phyloP scores from a whole-genome alignment of 2,113 vertebrate genomes.

The Pundamilia nyererei region DNA sequence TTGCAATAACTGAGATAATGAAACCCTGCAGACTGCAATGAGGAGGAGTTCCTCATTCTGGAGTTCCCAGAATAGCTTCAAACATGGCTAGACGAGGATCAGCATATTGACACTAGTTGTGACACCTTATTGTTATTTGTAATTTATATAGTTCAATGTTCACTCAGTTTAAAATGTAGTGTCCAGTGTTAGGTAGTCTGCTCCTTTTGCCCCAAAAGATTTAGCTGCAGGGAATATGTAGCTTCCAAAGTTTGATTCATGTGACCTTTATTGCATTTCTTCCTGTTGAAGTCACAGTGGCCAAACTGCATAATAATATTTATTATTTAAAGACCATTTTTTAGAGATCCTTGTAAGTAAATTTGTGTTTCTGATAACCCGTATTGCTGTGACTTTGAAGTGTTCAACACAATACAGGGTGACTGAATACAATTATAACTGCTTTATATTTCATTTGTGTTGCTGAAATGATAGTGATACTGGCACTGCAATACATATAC shows the following conservation, averaged over 20 bases:
- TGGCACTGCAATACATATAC: not conserved
- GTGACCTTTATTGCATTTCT: not conserved
- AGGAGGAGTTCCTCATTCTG: not conserved
- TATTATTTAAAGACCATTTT: not conserved
- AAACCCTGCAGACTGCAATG: not conserved
- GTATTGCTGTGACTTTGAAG: not conserved
- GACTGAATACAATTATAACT: not conserved
- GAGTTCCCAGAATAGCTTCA: not conserved
- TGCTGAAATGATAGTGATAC: not conserved
- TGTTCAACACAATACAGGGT: not conserved
- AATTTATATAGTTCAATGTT: not conserved
- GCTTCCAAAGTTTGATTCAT: not conserved
- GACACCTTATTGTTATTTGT: not conserved
- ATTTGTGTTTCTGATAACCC: not conserved
- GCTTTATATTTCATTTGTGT: not conserved
- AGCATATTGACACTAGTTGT: not conserved
- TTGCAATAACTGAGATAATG: not conserved
- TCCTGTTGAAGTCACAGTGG: not conserved
- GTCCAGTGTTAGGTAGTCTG: not conserved
- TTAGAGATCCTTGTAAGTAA: not conserved
- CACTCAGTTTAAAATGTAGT: not conserved
- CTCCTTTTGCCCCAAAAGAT: not conserved
- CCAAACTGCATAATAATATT: not conserved
- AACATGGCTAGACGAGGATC: not conserved
- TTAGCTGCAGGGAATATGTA: not conserved